Evolutionary conservation across 2,888 invertebrate species (phyloP), one percentile per base, ranked within the genome.

Genomic region (Troides oblongomaculatus): DNA sequence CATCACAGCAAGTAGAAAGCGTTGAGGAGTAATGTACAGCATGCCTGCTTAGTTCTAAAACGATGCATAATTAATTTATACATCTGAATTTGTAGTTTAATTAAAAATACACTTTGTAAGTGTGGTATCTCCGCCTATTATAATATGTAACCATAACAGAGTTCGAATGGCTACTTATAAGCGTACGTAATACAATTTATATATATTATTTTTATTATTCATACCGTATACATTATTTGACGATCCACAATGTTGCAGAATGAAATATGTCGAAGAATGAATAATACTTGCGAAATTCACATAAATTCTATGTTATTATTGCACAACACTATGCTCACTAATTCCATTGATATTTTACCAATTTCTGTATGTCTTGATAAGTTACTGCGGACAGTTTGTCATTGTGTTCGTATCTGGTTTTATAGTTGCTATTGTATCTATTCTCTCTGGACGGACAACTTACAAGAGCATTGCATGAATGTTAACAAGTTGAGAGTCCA

Each of bases 121-220:
- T 90, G 89, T 90, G 85, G 86, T 86, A 84, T 90, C 88, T 92
- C 92, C 92, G 92, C 92, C 92, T 92, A 92, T 92, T 91, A 91
- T 88, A 84, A 76, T 90, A 87, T 90, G 87, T 90, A 89, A 89
- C 89, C 90, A 89, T 90, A 87, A 84, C 86, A 87, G 82, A 82
- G 85, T 86, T 88, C 79, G 83, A 85, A 88, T 92, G 90, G 89
- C 86, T 89, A 90, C 88, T 86, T 87, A 84, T 87, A 88, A 91
- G 89, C 84, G 88, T 92, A 89, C 86, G 89, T 89, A 86, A 85
- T 87, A 76, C 76, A 77, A 39, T 86, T 87, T 85, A 82, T 84
- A 83, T 85, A 56, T 85, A 84, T 84, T 84, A 86, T 84, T 85
- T 82, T 85, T 85, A 83, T 87, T 84, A 81, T 86, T 85, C 84